These are phyloP conservation scores for Geopemphigus sp. DNA, from an alignment of 1,140 invertebrate genomes.

Conservation along the genomic window DNA sequence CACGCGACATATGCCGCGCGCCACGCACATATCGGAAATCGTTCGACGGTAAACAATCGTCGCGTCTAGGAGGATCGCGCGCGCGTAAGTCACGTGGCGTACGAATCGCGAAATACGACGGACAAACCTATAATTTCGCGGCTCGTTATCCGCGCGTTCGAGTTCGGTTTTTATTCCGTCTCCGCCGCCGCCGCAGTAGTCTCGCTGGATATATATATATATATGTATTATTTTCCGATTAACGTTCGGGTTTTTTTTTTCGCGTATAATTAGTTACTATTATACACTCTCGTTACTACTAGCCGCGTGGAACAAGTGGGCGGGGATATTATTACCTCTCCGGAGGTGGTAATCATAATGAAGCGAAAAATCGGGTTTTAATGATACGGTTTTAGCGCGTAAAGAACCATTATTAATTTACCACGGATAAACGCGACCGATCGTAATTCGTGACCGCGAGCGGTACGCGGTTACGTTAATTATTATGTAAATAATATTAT, in stretches of 20 bases:
- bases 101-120: neutral
- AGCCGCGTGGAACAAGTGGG: neutral
- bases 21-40: neutral
- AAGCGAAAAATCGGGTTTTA: neutral
- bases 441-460: neutral
- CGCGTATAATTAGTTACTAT: neutral
- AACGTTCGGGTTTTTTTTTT: neutral
- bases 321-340: neutral
- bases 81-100: too few species aligned
- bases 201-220: too few species aligned
- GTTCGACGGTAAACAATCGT: too few species aligned
- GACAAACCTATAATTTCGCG: too few species aligned
- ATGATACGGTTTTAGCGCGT: neutral
- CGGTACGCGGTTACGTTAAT: neutral
- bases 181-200: too few species aligned
- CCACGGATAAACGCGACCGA: neutral
- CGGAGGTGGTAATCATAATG: neutral
- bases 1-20: constrained; percentile 2
- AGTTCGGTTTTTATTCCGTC: too few species aligned
- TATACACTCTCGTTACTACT: too few species aligned
- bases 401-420: neutral
- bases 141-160: too few species aligned
- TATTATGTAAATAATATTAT: constrained; percentile 5
- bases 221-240: too few species aligned
- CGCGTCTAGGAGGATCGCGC: too few species aligned